These are phyloP conservation scores for Aeoliscus strigatus DNA, from an alignment of 2,797 vertebrate species.

Conservation along the genomic window DNA sequence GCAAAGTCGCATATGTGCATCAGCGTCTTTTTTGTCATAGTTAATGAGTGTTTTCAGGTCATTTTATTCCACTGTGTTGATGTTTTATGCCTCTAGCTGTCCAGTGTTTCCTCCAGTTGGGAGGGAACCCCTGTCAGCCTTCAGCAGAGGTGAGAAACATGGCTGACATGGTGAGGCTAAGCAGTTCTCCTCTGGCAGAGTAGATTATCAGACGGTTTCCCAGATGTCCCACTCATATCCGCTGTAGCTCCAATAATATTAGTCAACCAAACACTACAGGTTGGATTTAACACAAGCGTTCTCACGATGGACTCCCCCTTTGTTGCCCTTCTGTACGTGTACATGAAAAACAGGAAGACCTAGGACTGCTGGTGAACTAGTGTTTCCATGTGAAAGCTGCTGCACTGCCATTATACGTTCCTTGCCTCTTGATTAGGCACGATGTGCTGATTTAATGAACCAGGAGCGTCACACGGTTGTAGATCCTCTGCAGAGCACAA, in stretches of 20 bases:
- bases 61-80: too few species aligned
- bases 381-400: too few species aligned
- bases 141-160: slow-evolving; percentile 15
- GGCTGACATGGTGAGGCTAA: slow-evolving; percentile 45
- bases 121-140: slow-evolving; percentile 22
- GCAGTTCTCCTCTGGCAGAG: slow-evolving; percentile 30
- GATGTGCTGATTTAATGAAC: slow-evolving; percentile 28
- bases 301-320: too few species aligned
- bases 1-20: too few species aligned
- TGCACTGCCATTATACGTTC: slow-evolving; percentile 8
- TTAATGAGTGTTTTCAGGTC: too few species aligned
- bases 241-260: slow-evolving; percentile 23
- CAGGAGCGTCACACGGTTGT: slow-evolving; percentile 9
- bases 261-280: neutral
- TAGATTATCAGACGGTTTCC: slow-evolving; percentile 33
- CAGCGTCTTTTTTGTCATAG: too few species aligned
- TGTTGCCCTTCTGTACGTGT: too few species aligned
- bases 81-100: slow-evolving; percentile 3
- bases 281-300: too few species aligned
- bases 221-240: slow-evolving; percentile 17
- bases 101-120: slow-evolving; percentile 29
- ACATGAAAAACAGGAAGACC: slow-evolving; percentile 37
- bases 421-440: slow-evolving; percentile 42
- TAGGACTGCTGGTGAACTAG: slow-evolving; percentile 41
- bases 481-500: slow-evolving; percentile 54